Evolutionary conservation across 2,797 vertebrate species (phyloP), one percentile per base, ranked within the genome.

Genomic region (Oryzias sinensis): DNA sequence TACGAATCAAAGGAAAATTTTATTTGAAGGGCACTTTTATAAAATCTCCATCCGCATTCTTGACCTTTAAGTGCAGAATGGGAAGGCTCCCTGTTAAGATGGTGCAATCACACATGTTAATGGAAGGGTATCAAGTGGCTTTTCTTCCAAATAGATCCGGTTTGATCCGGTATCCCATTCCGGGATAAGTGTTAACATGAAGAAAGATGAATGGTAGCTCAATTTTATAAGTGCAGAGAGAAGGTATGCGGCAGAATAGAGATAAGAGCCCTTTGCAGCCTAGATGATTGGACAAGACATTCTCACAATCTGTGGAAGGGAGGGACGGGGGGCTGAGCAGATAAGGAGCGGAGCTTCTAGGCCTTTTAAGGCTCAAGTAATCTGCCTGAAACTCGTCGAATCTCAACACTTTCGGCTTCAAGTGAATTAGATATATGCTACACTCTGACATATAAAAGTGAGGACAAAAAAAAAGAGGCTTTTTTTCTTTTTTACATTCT

Each of bases 301-400:
- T 74, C 59, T 60, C 43, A 51, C 68, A 6, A 74, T 77, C 69
- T 74, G 76, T 70, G 41, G 72, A 65, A 56, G 70, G 61, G 55
- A 66, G 60, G 63, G 77, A 53, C 3, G 33, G 33, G 9, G 29
- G 33, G 33, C 2, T 11, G 57, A 74, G 63, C 68, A 77, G 88
- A 88, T 89, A 87, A 88, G 80, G 64, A 56, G 62, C 49, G 52
- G 56, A 69, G 76, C 76, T 83, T 76, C 80, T 68, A 69, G 67
- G 75, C 65, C 70, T 80, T 86, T 77, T 76, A 59, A 84, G 60
- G 76, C 77, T 80, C 59, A 83, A 83, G 76, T 82, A 62, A 64
- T 74, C 69, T 70, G 63, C 69, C 61, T 65, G 62, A 49, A 59
- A 77, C 69, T 70, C 24, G 13, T 55, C 74, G 75, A 70, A 82